Conservation (phyloP, 2,888 invertebrate species). For the Nomada fabriciana region DNA sequence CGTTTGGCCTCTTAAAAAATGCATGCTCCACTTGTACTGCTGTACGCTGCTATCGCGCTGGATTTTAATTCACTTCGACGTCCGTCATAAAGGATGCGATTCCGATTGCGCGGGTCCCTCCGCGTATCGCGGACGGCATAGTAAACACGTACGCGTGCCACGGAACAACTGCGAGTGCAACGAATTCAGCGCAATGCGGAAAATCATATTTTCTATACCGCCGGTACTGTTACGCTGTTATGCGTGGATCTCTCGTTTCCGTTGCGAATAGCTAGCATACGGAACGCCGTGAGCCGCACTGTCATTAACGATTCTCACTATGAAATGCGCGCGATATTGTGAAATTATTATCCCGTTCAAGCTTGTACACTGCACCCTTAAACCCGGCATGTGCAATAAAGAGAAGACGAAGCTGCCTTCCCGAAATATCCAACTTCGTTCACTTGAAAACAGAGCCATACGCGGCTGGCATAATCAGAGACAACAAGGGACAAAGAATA, state of each 20-base stretch:
- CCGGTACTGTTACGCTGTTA: slow-evolving; percentile 46
- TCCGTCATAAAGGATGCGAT: not conserved
- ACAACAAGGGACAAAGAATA: slow-evolving; percentile 47
- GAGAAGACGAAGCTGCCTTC: not conserved
- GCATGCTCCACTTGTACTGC: slow-evolving; percentile 5
- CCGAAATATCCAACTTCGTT: slow-evolving; percentile 17
- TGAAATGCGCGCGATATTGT: slow-evolving; percentile 5
- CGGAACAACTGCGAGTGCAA: slow-evolving; percentile 35
- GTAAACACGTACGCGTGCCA: slow-evolving; percentile 13
- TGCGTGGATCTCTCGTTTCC: slow-evolving; percentile 39
- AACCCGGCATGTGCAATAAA: not conserved
- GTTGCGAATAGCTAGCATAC: slow-evolving; percentile 23
- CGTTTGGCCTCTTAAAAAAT: slow-evolving; percentile 43
- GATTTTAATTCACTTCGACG: slow-evolving; percentile 21
- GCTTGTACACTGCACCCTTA: not conserved
- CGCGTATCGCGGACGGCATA: not conserved
- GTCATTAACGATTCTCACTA: slow-evolving; percentile 30
- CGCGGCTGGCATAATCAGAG: slow-evolving; percentile 31
- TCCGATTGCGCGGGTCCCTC: not conserved
- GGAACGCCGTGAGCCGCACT: not conserved
- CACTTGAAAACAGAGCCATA: not conserved
- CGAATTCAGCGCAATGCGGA: slow-evolving; percentile 51
- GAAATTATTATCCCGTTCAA: not conserved
- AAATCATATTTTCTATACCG: slow-evolving; percentile 43
- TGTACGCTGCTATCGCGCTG: slow-evolving; percentile 6